Conservation (phyloP, 2,797 vertebrate genomes). For the Sebastes paucispinis region DNA sequence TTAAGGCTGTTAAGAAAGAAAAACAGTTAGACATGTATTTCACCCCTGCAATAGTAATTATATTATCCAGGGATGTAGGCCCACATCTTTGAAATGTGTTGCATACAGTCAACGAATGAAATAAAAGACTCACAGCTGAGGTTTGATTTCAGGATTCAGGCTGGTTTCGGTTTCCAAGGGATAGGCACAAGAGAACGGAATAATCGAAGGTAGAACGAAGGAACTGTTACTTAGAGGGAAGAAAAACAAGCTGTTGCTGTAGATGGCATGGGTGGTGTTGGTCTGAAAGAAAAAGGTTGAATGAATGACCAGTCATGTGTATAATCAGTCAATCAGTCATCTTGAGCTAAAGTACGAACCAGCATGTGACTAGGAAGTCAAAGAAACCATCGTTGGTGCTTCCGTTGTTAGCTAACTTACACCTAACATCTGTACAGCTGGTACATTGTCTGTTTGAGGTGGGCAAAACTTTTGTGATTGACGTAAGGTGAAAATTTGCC, state of each 20-base stretch:
- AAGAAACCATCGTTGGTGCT: neutral
- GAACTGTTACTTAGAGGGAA: constrained; percentile 52
- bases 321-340: neutral
- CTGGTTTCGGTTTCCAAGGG: constrained; percentile 65
- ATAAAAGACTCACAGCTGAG: constrained; percentile 55
- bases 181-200: constrained; percentile 76
- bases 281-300: constrained; percentile 29
- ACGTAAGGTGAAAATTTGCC: too few relatives aligned
- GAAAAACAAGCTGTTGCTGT: constrained; percentile 53
- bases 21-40: neutral
- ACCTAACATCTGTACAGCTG: too few relatives aligned
- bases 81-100: neutral
- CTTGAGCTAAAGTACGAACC: neutral
- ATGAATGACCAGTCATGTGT: neutral
- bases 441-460: too few relatives aligned
- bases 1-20: constrained; percentile 28
- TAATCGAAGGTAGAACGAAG: constrained; percentile 65
- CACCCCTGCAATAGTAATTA: neutral
- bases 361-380: neutral
- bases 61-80: neutral
- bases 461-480: too few relatives aligned
- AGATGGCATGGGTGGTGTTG: constrained; percentile 50
- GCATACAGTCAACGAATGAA: neutral
- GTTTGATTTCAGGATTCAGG: constrained; percentile 59
- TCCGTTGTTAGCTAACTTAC: too few relatives aligned